Percentiles rank a stretch among this genome's conserved stretches.
phyloP scores from a whole-genome alignment of 2,797 vertebrate genomes.

The Phalanger gymnotis region DNA sequence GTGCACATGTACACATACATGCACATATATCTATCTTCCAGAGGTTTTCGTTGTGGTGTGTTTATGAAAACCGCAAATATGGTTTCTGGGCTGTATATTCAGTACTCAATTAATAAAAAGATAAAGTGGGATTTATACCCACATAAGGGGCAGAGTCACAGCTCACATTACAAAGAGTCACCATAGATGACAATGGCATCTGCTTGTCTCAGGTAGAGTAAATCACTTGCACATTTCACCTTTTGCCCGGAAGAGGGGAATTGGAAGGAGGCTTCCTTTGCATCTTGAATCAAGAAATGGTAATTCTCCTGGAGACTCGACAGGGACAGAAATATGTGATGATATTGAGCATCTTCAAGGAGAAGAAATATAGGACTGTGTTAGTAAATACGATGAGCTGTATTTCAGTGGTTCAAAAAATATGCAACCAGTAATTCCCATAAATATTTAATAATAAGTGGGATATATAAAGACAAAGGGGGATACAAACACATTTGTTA shows the following conservation, averaged over 20 bases:
- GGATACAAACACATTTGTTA: slow-evolving; percentile 60
- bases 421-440: slow-evolving; percentile 63
- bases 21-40: not conserved
- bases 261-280: not conserved
- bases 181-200: not conserved
- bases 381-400: slow-evolving; percentile 49
- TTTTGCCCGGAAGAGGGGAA: not conserved
- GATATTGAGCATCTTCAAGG: slow-evolving; percentile 26
- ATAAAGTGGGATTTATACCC: not conserved
- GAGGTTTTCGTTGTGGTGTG: not conserved
- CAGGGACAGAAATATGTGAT: slow-evolving; percentile 15
- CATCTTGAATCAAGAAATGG: slow-evolving; percentile 8
- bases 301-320: slow-evolving; percentile 32
- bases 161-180: not conserved
- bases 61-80: slow-evolving; percentile 12
- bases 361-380: slow-evolving; percentile 51
- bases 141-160: not conserved
- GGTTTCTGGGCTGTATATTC: not conserved
- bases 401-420: slow-evolving; percentile 66
- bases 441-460: slow-evolving; percentile 73
- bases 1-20: not conserved
- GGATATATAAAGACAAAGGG: slow-evolving; percentile 66
- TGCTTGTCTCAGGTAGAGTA: not conserved
- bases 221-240: not conserved
- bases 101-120: slow-evolving; percentile 15